phyloP scores from a whole-genome alignment of 2,888 invertebrate species.

The Leptinotarsa juncta region DNA sequence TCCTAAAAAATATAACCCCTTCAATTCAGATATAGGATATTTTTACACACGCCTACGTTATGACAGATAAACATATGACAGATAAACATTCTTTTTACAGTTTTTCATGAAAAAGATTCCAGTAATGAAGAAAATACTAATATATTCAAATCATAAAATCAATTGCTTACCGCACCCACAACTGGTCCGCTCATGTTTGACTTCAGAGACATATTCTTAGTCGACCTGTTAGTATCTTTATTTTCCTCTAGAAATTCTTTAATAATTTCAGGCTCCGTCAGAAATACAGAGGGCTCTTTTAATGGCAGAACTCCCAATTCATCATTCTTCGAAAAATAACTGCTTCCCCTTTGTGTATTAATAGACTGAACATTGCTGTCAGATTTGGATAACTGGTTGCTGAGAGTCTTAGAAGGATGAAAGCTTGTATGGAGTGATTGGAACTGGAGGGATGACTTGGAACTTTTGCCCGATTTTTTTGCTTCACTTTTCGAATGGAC shows the following conservation, averaged over 20 bases:
- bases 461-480: neutral
- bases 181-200: constrained; percentile 27
- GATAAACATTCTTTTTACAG: too few relatives aligned
- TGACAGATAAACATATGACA: too few relatives aligned
- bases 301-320: constrained; percentile 32
- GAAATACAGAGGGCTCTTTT: constrained; percentile 41
- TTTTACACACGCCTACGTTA: too few relatives aligned
- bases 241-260: constrained; percentile 4
- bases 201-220: constrained; percentile 33
- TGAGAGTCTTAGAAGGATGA: constrained; percentile 23
- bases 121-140: too few relatives aligned
- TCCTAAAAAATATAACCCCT: too few relatives aligned
- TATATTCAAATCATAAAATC: neutral
- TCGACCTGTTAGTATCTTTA: constrained; percentile 23
- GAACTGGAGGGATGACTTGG: constrained; percentile 8
- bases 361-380: constrained; percentile 22
- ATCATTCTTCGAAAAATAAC: constrained; percentile 14
- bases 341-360: constrained; percentile 28
- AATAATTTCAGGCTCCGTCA: constrained; percentile 24
- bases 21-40: too few relatives aligned
- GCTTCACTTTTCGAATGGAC: neutral
- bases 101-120: too few relatives aligned
- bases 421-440: constrained; percentile 22
- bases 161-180: constrained; percentile 36
- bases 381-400: constrained; percentile 18